Percentiles rank a stretch among this genome's conserved stretches.
Conservation (phyloP, 2,888 invertebrate genomes). For the Hyppa rectilinea region DNA sequence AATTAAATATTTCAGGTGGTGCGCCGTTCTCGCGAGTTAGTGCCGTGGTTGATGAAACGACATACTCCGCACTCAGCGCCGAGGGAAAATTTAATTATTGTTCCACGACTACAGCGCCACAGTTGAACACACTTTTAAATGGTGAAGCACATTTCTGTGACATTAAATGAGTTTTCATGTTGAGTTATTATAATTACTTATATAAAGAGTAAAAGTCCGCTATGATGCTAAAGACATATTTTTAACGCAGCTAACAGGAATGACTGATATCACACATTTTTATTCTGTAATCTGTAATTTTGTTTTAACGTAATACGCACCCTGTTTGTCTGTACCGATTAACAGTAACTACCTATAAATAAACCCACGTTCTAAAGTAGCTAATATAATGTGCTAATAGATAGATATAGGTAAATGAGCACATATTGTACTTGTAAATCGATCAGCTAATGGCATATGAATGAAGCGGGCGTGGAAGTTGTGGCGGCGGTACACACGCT, state of each 20-base stretch:
- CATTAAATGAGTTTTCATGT: conserved; percentile 83
- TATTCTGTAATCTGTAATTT: conserved; percentile 3
- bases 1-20: conserved; percentile 88
- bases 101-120: conserved; percentile 81
- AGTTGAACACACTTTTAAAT: conserved; percentile 87
- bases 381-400: conserved; percentile 51
- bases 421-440: conserved; percentile 84
- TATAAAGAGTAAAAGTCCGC: conserved; percentile 69
- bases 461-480: conserved; percentile 86
- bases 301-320: not conserved
- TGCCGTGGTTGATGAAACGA: conserved; percentile 86
- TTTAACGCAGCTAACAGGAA: conserved; percentile 30
- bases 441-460: conserved; percentile 90
- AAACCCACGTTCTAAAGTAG: conserved; percentile 22
- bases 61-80: conserved; percentile 83
- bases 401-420: conserved; percentile 77
- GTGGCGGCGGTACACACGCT: conserved; percentile 84
- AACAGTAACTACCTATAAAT: not conserved
- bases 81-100: conserved; percentile 89
- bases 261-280: not conserved
- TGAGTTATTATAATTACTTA: conserved; percentile 83
- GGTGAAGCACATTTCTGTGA: conserved; percentile 83
- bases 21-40: conserved; percentile 82
- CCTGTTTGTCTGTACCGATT: conserved; percentile 1
- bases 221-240: conserved; percentile 39